Conservation (phyloP, 2,797 vertebrate genomes). For the Pangasius larnaudii region DNA sequence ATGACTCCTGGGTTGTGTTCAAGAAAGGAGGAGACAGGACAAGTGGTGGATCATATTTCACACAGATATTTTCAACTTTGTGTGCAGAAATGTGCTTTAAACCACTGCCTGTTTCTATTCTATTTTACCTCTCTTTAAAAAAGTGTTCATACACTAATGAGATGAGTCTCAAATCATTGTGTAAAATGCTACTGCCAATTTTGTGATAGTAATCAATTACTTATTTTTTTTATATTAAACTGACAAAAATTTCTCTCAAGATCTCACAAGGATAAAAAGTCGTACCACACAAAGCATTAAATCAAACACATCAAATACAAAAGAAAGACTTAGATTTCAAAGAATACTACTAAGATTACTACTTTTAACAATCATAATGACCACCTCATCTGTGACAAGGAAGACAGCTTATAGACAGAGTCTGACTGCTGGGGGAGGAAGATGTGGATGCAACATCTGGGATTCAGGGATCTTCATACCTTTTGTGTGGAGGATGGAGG, state of each 20-base stretch:
- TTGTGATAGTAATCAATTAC: background rate
- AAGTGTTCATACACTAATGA: background rate
- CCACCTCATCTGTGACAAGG: background rate
- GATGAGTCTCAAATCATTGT: background rate
- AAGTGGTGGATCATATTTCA: slow-evolving; percentile 44
- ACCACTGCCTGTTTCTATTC: background rate
- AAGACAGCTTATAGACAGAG: slow-evolving; percentile 4
- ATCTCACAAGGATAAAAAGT: background rate
- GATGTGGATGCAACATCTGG: slow-evolving; percentile 69
- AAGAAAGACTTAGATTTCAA: slow-evolving; percentile 7
- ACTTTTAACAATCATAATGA: background rate
- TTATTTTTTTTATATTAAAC: background rate
- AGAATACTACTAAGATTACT: background rate
- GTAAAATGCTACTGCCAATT: background rate
- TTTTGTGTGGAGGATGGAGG: slow-evolving; percentile 63
- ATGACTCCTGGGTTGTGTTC: slow-evolving; percentile 29
- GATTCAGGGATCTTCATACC: slow-evolving; percentile 68
- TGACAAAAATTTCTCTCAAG: background rate
- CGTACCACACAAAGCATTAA: background rate
- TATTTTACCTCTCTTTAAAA: background rate
- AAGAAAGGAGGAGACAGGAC: slow-evolving; percentile 37
- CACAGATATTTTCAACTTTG: slow-evolving; percentile 11
- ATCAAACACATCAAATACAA: background rate
- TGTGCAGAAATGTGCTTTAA: background rate
- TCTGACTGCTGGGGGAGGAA: slow-evolving; percentile 8